Evolutionary conservation across 1,140 invertebrate genomes (phyloP), one percentile per base, ranked within the genome.

Genomic region (Penaeus vannamei): DNA sequence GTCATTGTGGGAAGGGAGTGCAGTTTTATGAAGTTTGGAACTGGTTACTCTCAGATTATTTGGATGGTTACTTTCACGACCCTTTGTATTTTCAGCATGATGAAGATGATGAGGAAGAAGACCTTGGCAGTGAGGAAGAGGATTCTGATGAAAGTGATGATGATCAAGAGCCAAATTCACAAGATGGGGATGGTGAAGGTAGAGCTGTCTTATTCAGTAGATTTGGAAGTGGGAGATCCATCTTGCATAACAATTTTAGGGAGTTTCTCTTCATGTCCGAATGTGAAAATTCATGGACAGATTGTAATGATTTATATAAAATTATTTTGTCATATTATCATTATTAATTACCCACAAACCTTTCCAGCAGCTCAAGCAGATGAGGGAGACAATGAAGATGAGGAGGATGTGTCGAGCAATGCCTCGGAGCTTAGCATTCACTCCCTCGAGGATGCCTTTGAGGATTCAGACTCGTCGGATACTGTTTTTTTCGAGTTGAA

Each of bases 111-210:
- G 92, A 91, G 42, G 87, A 91, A 5, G 94, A 93, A 53, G 93
- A 93, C n/a, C 92, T 93, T 26, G 93, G 93, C 32, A 92, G 91
- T 1, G 92, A 94, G 20, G 93, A 94, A 90, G 93, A 84, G n/a
- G 82, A 66, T 64, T 60, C 61, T 42, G 61, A 66, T 72, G 66
- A 72, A 14, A 36, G 64, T 84, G 82, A 84, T 29, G 59, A 84
- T 66, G 83, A 42, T 23, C 53, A 53, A 53, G 53, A 53, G 14
- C 53, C 53, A 53, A 53, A 53, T 53, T 53, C 53, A 8, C 53
- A 53, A 12, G 53, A 53, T 53, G 53, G 53, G 17, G 53, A 53
- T 53, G 53, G 53, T 53, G 53, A 53, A 53, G 53, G 53, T 53
- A 53, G 53, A 42, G 53, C 53, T 1, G 17, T 53, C 53, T 53